phyloP scores from a whole-genome alignment of 1,140 invertebrate genomes.

The Anastatus disparis region DNA sequence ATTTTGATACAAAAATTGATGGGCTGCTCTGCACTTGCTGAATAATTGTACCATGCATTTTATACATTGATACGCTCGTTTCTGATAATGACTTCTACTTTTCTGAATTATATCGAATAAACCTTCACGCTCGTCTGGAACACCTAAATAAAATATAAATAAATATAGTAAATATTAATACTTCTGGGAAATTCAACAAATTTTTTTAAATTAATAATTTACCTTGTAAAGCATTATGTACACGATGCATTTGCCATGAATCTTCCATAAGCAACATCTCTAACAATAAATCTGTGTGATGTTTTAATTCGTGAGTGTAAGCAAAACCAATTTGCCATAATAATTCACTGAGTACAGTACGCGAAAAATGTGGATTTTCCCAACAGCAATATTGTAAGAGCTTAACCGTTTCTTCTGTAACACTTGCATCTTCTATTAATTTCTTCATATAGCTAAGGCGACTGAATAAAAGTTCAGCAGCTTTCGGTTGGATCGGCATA shows the following conservation, averaged over 20 bases:
- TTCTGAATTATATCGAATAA: constrained; percentile 92
- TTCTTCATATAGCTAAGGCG: constrained; percentile 93
- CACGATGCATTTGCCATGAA: constrained; percentile 93
- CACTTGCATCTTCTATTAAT: constrained; percentile 92
- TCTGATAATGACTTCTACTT: constrained; percentile 95
- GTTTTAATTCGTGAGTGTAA: constrained; percentile 92
- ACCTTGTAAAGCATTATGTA: constrained; percentile 92
- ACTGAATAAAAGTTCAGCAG: constrained; percentile 84
- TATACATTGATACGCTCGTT: constrained; percentile 95
- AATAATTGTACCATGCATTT: constrained; percentile 94
- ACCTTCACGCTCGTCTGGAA: constrained; percentile 92
- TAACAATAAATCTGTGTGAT: constrained; percentile 90
- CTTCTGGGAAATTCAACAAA: not conserved
- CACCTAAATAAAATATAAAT: constrained; percentile 65
- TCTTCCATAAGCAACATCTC: constrained; percentile 91
- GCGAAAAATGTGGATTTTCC: constrained; percentile 95
- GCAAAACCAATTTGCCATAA: constrained; percentile 95
- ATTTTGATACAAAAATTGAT: constrained; percentile 80
- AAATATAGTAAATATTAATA: not conserved
- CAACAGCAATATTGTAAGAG: constrained; percentile 93
- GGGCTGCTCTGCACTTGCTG: constrained; percentile 80
- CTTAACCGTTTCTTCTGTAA: constrained; percentile 89
- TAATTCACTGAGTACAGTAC: constrained; percentile 87
- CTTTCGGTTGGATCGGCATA: constrained; percentile 80
- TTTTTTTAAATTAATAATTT: constrained; percentile 32